These are phyloP conservation scores for Ctenopoma kingsleyae DNA, from an alignment of 2,797 vertebrate species.

Conservation along the genomic window DNA sequence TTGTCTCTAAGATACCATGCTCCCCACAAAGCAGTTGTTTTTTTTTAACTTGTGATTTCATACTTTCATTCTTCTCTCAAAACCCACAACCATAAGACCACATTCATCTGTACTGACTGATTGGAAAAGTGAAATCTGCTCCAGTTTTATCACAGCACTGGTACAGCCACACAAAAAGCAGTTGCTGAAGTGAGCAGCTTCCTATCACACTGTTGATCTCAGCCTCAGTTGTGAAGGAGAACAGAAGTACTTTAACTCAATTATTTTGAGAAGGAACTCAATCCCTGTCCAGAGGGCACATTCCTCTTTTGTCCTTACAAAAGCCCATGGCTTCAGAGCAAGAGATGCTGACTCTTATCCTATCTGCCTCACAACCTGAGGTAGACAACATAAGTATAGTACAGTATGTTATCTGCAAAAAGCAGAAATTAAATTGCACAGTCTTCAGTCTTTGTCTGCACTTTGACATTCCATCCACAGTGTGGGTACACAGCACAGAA, in stretches of 20 bases:
- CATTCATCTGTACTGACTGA: constrained; percentile 18
- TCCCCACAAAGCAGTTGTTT: neutral
- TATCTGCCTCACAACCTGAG: neutral
- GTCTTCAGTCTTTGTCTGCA: neutral
- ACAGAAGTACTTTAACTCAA: constrained; percentile 5
- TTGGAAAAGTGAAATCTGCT: constrained; percentile 21
- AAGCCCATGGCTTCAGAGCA: neutral
- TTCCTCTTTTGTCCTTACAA: neutral
- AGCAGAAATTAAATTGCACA: neutral
- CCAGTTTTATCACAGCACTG: neutral
- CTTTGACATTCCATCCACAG: neutral
- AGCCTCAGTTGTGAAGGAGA: neutral
- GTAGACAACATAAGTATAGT: neutral
- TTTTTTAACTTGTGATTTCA: constrained; percentile 13
- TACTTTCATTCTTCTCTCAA: constrained; percentile 22
- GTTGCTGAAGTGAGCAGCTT: neutral
- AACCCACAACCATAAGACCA: constrained; percentile 8
- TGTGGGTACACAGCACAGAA: neutral
- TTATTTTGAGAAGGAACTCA: constrained; percentile 12
- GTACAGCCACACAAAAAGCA: constrained; percentile 18
- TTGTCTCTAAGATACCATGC: constrained; percentile 1
- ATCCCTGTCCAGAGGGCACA: neutral
- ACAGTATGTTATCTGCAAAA: neutral
- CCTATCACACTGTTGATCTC: neutral
- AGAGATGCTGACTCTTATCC: neutral